phyloP scores from a whole-genome alignment of 2,888 invertebrate genomes.

The Leistus spinibarbis region DNA sequence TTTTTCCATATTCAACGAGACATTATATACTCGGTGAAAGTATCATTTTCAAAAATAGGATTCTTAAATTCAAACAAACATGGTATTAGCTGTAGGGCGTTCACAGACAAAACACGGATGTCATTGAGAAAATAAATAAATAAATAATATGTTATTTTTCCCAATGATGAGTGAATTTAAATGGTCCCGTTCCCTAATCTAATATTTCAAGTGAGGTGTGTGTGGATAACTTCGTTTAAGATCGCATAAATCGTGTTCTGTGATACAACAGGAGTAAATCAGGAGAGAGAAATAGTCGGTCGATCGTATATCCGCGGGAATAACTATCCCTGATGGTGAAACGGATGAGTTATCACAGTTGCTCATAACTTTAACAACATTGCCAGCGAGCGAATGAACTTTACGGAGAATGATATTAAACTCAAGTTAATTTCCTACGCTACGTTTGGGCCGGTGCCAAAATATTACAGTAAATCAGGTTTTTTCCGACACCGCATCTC shows the following conservation, averaged over 20 bases:
- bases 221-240: background rate
- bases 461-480: background rate
- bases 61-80: too few species aligned
- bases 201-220: background rate
- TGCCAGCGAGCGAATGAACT: background rate
- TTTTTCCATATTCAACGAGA: too few species aligned
- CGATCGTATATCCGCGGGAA: background rate
- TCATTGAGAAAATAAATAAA: too few species aligned
- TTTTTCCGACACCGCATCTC: background rate
- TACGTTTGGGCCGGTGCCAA: background rate
- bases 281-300: background rate
- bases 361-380: slow-evolving; percentile 6
- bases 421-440: slow-evolving; percentile 11
- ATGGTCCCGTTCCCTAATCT: too few species aligned
- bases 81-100: too few species aligned
- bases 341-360: slow-evolving; percentile 31
- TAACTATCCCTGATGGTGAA: background rate
- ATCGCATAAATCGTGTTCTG: background rate
- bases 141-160: too few species aligned
- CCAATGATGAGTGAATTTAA: too few species aligned
- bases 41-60: too few species aligned
- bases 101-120: too few species aligned
- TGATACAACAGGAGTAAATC: background rate
- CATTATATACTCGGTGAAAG: too few species aligned
- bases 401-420: slow-evolving; percentile 11